Conservation (phyloP, 2,888 invertebrate genomes). For the Anodontia alba region DNA sequence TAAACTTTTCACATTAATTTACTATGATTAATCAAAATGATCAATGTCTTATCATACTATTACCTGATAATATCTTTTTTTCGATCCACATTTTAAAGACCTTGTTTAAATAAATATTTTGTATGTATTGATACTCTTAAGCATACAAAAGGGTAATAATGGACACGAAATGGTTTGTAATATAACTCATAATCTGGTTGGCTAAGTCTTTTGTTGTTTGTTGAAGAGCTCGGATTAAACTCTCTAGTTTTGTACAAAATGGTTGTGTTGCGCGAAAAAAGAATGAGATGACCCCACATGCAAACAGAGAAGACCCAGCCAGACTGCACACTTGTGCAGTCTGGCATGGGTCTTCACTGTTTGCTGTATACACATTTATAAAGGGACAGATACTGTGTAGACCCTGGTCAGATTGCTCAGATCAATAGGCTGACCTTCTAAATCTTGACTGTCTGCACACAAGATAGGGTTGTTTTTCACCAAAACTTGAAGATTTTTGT, state of each 20-base stretch:
- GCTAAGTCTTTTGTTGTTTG: conserved; percentile 9
- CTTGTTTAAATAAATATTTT: conserved; percentile 10
- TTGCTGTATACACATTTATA: neutral
- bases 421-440: too few relatives aligned
- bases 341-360: too few relatives aligned
- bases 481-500: neutral
- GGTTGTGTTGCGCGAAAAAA: too few relatives aligned
- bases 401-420: too few relatives aligned
- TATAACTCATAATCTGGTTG: conserved; percentile 12
- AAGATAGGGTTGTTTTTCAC: too few relatives aligned
- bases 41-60: neutral
- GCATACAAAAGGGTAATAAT: neutral
- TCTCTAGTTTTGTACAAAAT: neutral
- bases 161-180: conserved; percentile 4
- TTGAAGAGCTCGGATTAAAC: neutral
- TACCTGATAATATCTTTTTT: neutral
- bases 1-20: too few relatives aligned
- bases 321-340: too few relatives aligned
- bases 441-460: too few relatives aligned
- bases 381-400: neutral
- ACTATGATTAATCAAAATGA: too few relatives aligned
- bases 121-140: neutral
- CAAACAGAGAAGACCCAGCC: too few relatives aligned
- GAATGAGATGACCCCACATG: too few relatives aligned
- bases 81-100: neutral